Evolutionary conservation across 1,140 invertebrate genomes (phyloP).

Genomic region (Conus ventricosus): DNA sequence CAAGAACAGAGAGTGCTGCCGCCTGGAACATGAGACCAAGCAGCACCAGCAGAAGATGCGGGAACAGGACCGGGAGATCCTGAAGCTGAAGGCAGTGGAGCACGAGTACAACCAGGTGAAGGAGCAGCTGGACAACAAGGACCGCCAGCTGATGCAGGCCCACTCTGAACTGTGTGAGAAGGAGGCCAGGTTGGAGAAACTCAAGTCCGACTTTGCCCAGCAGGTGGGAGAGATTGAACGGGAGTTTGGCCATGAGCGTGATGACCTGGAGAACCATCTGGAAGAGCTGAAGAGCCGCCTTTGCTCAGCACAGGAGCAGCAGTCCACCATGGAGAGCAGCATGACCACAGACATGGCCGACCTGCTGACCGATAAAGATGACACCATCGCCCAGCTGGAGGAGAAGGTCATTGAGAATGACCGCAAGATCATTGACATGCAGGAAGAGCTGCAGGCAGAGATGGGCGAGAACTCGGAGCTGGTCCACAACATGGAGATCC

Average conservation of each 20-base stretch:
- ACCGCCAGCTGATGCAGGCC: conserved; percentile 54
- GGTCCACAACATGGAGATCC: conserved; percentile 51
- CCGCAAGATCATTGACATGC: conserved; percentile 65
- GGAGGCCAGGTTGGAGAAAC: conserved; percentile 58
- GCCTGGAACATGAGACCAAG: conserved; percentile 64
- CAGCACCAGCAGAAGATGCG: conserved; percentile 56
- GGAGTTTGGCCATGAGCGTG: conserved; percentile 64
- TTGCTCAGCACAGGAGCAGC: conserved; percentile 56
- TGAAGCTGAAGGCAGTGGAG: conserved; percentile 66
- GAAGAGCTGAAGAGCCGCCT: conserved; percentile 63
- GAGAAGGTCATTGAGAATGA: conserved; percentile 70
- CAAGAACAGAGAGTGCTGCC: conserved; percentile 66
- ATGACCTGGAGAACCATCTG: conserved; percentile 66
- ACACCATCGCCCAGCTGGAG: conserved; percentile 68
- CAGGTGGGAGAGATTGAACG: conserved; percentile 64
- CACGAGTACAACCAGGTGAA: conserved; percentile 65
- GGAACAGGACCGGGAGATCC: conserved; percentile 65
- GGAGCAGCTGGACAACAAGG: conserved; percentile 63
- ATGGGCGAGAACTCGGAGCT: conserved; percentile 61
- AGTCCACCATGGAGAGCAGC: conserved; percentile 59
- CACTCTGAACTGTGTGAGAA: conserved; percentile 61
- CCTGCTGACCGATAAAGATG: conserved; percentile 66
- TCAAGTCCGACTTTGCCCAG: conserved; percentile 58
- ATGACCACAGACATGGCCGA: conserved; percentile 64
- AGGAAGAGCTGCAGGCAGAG: conserved; percentile 64